Conservation (phyloP, 53 echinoderm and acorn worm genomes). For the Temnopleurus reevesii region DNA sequence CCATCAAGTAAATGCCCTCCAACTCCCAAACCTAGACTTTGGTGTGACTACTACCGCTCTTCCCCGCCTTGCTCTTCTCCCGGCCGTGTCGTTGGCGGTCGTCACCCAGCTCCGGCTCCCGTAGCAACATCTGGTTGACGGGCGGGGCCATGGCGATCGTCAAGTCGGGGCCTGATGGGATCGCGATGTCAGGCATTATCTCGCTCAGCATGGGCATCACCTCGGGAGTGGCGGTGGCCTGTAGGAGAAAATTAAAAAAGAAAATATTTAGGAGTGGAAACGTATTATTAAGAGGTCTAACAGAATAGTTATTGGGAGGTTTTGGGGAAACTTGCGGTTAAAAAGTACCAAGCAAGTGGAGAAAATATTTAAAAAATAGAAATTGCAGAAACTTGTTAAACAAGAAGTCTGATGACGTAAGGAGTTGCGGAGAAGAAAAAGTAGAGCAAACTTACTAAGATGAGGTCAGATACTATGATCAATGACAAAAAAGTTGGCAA, state of each 20-base stretch:
- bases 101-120: constrained; percentile 94
- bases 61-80: constrained; percentile 12
- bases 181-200: constrained; percentile 99
- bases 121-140: constrained; percentile 98
- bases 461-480: too few relatives aligned
- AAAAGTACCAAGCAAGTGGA: background rate
- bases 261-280: background rate
- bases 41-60: constrained; percentile 47
- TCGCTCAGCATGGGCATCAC: constrained; percentile 97
- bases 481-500: too few relatives aligned
- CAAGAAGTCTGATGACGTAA: too few relatives aligned
- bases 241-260: background rate
- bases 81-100: constrained; percentile 59
- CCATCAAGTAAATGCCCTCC: too few relatives aligned
- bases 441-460: too few relatives aligned
- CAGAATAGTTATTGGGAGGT: background rate
- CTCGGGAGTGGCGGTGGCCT: constrained; percentile 91
- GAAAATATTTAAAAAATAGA: background rate
- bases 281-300: background rate
- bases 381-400: background rate
- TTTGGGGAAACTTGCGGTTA: background rate
- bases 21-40: constrained; percentile 33
- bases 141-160: constrained; percentile 98
- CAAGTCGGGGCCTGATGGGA: constrained; percentile 95
- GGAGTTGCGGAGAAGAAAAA: too few relatives aligned